A percentile compares a stretch with the other conserved stretches of the same genome.
Conservation (phyloP, 1,140 invertebrate genomes). For the Ruditapes philippinarum region DNA sequence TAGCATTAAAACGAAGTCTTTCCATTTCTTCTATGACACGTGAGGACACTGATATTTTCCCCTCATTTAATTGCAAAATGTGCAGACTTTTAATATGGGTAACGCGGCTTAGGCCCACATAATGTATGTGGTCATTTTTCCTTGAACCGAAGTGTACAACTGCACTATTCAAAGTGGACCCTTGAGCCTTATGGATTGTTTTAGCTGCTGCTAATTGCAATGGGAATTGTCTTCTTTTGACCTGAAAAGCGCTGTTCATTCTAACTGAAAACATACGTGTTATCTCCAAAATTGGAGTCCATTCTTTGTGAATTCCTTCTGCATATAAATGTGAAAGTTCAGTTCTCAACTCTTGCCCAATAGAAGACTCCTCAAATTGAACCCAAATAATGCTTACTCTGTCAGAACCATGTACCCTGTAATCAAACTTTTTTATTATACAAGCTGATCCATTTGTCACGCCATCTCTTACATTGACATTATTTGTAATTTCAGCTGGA, state of each 20-base stretch:
- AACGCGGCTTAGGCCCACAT: conserved; percentile 64
- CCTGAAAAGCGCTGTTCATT: background rate
- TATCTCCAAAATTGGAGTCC: conserved; percentile 41
- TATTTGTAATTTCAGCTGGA: background rate
- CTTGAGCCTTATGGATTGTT: conserved; percentile 66
- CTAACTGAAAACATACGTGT: conserved; percentile 18
- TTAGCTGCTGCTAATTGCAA: conserved; percentile 45
- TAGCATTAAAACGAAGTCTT: background rate
- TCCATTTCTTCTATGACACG: conserved; percentile 39
- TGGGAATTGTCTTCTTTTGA: conserved; percentile 52
- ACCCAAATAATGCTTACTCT: conserved; percentile 48
- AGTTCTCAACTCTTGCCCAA: conserved; percentile 18
- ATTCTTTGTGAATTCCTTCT: background rate
- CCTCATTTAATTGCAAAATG: conserved; percentile 44
- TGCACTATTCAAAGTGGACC: conserved; percentile 42
- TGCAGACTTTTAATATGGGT: conserved; percentile 18
- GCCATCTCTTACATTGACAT: conserved; percentile 27
- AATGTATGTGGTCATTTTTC: conserved; percentile 61
- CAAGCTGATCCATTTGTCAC: conserved; percentile 68
- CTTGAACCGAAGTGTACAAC: conserved; percentile 52
- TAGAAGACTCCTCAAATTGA: background rate
- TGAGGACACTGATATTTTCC: conserved; percentile 30
- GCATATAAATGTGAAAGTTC: background rate
- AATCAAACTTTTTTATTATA: conserved; percentile 57
- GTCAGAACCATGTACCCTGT: background rate